Evolutionary conservation across 2,797 vertebrate genomes (phyloP).

Genomic region (Propithecus deckenii): DNA sequence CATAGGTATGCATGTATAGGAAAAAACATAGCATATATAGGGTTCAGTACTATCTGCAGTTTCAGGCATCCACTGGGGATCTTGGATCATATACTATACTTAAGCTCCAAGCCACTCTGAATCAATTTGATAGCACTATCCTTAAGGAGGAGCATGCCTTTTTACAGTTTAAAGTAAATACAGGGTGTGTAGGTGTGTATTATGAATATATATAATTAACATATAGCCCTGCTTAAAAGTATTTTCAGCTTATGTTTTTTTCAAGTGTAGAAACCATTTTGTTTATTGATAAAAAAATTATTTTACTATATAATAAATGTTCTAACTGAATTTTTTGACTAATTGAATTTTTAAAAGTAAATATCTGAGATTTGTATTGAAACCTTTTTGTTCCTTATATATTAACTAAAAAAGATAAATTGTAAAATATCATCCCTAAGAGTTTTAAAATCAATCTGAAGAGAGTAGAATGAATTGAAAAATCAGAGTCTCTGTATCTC

Average conservation of each 20-base stretch:
- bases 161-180: neutral
- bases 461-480: neutral
- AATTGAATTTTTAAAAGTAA: constrained; percentile 19
- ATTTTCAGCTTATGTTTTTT: neutral
- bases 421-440: neutral
- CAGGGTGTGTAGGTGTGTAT: neutral
- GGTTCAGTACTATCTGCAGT: neutral
- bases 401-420: neutral
- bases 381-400: neutral
- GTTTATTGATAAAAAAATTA: neutral
- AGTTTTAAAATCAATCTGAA: neutral
- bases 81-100: neutral
- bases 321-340: neutral
- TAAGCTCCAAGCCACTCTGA: neutral
- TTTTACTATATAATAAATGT: neutral
- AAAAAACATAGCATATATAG: neutral
- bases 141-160: neutral
- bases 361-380: neutral
- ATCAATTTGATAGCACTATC: neutral
- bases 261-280: neutral
- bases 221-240: neutral
- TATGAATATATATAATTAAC: neutral
- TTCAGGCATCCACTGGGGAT: neutral
- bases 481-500: neutral
- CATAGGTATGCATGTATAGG: neutral